A percentile compares a stretch with the other conserved stretches of the same genome.
Evolutionary conservation across 2,888 invertebrate species (phyloP).

Genomic region (Mycalesis mineus): DNA sequence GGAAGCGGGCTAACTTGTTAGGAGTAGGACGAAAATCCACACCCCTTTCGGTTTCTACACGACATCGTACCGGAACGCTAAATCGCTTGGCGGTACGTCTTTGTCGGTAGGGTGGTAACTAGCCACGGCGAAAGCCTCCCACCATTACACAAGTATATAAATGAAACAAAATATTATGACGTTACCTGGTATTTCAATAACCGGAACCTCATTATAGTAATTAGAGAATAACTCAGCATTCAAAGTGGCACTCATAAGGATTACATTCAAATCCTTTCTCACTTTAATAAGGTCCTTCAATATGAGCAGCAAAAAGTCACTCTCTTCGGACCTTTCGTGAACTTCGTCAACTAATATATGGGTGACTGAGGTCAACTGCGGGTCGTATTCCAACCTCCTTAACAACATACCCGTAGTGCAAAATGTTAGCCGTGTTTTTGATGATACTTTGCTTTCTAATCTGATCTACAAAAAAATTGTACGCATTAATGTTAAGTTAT

Average conservation of each 20-base stretch:
- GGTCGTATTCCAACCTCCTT: slow-evolving; percentile 88
- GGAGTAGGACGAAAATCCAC: no score
- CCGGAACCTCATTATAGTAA: slow-evolving; percentile 89
- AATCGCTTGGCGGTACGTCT: no score
- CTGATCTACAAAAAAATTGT: slow-evolving; percentile 81
- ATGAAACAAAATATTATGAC: no score
- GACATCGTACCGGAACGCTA: no score
- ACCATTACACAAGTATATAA: no score
- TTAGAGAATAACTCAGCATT: slow-evolving; percentile 90
- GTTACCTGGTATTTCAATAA: slow-evolving; percentile 88
- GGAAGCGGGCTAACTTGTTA: no score
- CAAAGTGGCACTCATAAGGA: slow-evolving; percentile 96
- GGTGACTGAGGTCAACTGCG: slow-evolving; percentile 84
- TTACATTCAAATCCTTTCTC: slow-evolving; percentile 86
- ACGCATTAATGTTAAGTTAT: no score
- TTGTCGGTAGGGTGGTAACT: no score
- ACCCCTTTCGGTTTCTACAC: no score
- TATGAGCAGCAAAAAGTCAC: slow-evolving; percentile 92
- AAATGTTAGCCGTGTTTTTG: slow-evolving; percentile 89
- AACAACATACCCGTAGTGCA: slow-evolving; percentile 96
- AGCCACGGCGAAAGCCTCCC: no score
- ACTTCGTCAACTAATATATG: slow-evolving; percentile 95
- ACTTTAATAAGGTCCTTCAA: slow-evolving; percentile 85
- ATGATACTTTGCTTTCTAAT: slow-evolving; percentile 86
- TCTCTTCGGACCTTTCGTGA: slow-evolving; percentile 93